Percentiles rank a stretch among this genome's conserved stretches.
Conservation (phyloP, 1,140 invertebrate genomes). For the Drosophila biarmipes region DNA sequence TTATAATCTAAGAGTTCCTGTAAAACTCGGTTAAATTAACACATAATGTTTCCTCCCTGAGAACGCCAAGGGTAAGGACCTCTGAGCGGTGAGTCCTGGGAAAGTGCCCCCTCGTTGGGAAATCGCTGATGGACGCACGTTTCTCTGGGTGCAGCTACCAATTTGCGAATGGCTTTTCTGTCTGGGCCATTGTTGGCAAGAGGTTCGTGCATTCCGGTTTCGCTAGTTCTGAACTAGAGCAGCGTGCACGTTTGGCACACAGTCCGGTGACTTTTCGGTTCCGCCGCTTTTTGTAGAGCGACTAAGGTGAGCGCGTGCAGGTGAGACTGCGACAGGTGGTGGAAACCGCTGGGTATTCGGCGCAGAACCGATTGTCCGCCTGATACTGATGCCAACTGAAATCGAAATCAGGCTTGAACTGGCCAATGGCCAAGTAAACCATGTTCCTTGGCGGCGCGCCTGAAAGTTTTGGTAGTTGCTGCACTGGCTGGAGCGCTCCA, state of each 20-base stretch:
- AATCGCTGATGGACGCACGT: background rate
- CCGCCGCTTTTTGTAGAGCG: slow-evolving; percentile 24
- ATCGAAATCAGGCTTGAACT: slow-evolving; percentile 48
- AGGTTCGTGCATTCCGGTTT: slow-evolving; percentile 28
- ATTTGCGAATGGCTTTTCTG: slow-evolving; percentile 2
- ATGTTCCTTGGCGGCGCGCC: slow-evolving; percentile 48
- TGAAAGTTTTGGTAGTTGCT: slow-evolving; percentile 24
- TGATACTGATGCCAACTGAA: slow-evolving; percentile 39
- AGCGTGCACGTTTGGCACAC: slow-evolving; percentile 29
- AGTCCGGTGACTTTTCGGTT: slow-evolving; percentile 4
- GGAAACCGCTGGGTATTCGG: slow-evolving; percentile 55
- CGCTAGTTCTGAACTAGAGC: slow-evolving; percentile 27
- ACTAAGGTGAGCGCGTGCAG: slow-evolving; percentile 32
- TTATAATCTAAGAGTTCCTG: background rate
- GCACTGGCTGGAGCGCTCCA: slow-evolving; percentile 34
- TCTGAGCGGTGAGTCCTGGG: background rate
- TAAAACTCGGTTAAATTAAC: too few species aligned
- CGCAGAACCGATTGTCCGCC: slow-evolving; percentile 49
- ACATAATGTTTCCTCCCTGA: too few species aligned
- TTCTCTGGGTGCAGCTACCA: slow-evolving; percentile 11
- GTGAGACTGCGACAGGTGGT: slow-evolving; percentile 2
- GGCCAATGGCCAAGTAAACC: slow-evolving; percentile 51
- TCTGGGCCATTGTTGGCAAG: slow-evolving; percentile 18
- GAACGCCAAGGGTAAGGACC: background rate
- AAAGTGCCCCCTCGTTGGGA: background rate